phyloP scores from a whole-genome alignment of 2,888 invertebrate genomes.

The Apoderus coryli region DNA sequence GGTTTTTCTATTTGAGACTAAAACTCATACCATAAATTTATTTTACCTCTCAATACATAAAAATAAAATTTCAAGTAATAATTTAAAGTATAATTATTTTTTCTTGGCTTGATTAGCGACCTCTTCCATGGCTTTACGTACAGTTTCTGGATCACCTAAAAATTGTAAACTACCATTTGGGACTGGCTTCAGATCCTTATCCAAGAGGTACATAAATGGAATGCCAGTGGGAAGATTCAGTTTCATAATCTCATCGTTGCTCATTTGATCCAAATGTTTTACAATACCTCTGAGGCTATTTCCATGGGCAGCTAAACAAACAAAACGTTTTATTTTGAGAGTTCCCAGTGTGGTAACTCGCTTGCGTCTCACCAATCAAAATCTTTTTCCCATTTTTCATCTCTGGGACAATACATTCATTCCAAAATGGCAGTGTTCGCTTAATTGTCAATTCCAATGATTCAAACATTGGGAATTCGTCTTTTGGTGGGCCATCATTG shows the following conservation, averaged over 20 bases:
- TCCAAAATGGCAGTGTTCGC: constrained; percentile 77
- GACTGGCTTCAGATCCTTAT: constrained; percentile 39
- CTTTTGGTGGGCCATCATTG: constrained; percentile 49
- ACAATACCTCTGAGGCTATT: constrained; percentile 76
- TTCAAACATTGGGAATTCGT: constrained; percentile 69
- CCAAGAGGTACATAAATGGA: constrained; percentile 46
- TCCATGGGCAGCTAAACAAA: constrained; percentile 55
- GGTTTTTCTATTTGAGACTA: background rate
- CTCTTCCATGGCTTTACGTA: constrained; percentile 43
- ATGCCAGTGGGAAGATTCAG: constrained; percentile 49
- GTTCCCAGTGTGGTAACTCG: background rate
- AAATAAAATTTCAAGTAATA: no score
- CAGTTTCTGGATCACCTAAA: constrained; percentile 46
- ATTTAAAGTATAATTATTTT: constrained; percentile 29
- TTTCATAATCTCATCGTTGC: constrained; percentile 42
- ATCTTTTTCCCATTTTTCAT: constrained; percentile 65
- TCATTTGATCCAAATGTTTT: constrained; percentile 61
- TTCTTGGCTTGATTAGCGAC: constrained; percentile 46
- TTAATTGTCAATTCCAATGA: constrained; percentile 70
- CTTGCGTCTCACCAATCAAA: constrained; percentile 36
- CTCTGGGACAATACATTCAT: constrained; percentile 63
- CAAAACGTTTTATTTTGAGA: no score
- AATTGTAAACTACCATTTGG: constrained; percentile 44
- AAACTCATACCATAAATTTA: background rate
- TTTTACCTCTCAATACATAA: constrained; percentile 7